Percentiles rank a stretch among this genome's conserved stretches.
Conservation (phyloP, 2,113 vertebrate species). For the Urocynchramus pylzowi region DNA sequence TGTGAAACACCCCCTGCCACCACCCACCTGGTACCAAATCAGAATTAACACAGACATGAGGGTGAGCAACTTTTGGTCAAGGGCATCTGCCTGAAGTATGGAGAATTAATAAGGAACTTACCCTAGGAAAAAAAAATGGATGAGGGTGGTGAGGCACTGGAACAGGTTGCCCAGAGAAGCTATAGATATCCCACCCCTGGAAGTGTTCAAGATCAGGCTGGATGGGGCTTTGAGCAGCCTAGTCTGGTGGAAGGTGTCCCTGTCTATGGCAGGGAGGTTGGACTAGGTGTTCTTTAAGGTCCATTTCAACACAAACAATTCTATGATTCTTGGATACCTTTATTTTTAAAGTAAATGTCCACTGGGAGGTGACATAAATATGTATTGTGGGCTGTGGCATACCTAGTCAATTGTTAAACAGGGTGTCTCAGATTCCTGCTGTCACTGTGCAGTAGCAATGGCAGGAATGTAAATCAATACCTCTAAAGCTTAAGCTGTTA, state of each 20-base stretch:
- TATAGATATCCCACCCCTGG: background rate
- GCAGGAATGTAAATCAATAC: background rate
- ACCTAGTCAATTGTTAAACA: background rate
- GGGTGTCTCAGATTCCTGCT: background rate
- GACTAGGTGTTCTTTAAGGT: background rate
- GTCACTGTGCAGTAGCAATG: background rate
- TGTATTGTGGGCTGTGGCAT: background rate
- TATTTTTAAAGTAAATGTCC: background rate
- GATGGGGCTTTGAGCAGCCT: background rate
- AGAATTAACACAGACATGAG: background rate
- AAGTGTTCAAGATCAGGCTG: background rate
- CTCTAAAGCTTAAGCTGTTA: background rate
- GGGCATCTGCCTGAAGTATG: background rate
- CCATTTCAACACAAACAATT: background rate
- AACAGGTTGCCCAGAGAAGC: background rate
- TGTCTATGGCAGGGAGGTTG: background rate
- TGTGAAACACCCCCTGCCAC: background rate
- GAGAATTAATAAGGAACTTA: background rate
- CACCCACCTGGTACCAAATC: fast-evolving
- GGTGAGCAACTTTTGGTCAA: background rate
- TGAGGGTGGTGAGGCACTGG: background rate
- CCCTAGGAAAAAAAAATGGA: background rate
- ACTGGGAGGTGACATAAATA: background rate
- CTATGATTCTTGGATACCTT: background rate
- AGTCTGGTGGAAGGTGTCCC: background rate